Conservation (phyloP, 37 sponge, comb jelly and placozoan species). For the Chondrilla cf. caribensis region DNA sequence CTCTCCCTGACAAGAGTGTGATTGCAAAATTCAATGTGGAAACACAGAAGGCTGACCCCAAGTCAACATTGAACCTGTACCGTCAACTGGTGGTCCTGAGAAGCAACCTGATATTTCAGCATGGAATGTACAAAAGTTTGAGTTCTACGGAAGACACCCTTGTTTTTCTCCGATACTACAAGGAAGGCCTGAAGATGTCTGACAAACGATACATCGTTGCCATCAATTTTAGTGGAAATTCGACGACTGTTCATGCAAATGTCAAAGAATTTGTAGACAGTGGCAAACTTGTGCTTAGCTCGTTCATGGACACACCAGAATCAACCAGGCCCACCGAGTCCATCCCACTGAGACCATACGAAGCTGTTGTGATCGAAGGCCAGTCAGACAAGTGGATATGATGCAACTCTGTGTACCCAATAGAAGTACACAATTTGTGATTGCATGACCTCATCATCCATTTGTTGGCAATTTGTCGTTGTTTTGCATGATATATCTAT, state of each 20-base stretch:
- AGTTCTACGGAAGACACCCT: conserved; percentile 36
- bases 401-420: background rate
- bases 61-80: conserved; percentile 60
- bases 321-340: background rate
- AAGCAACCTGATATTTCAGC: conserved; percentile 19
- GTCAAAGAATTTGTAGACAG: background rate
- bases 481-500: too few relatives aligned
- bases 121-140: conserved; percentile 17
- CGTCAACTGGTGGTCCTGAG: conserved; percentile 40
- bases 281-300: background rate
- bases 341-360: conserved; percentile 6
- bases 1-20: conserved; percentile 63
- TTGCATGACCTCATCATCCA: too few relatives aligned
- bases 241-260: background rate
- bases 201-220: conserved; percentile 35
- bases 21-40: conserved; percentile 57
- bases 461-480: too few relatives aligned
- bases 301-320: background rate
- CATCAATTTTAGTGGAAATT: conserved; percentile 49
- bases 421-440: background rate
- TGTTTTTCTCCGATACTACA: conserved; percentile 51
- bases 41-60: background rate
- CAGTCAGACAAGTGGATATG: background rate
- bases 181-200: conserved; percentile 3
- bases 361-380: conserved; percentile 28